These are phyloP conservation scores for Trissonchulus latispiculum DNA, from an alignment of 2,888 invertebrate genomes.

Conservation along the genomic window DNA sequence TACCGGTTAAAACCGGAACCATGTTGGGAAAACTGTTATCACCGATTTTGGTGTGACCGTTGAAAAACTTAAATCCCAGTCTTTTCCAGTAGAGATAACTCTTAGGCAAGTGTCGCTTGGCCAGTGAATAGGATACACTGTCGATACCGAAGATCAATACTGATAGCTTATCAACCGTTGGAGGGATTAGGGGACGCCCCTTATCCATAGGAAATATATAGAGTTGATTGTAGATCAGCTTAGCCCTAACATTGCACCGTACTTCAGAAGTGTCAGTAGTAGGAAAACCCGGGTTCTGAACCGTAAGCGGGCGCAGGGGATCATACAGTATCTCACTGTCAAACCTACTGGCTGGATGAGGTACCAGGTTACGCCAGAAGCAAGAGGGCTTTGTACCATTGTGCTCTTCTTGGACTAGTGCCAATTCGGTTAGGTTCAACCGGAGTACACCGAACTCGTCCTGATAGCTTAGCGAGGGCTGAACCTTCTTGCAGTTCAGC, in stretches of 20 bases:
- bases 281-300: no score
- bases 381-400: no score
- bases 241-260: not conserved
- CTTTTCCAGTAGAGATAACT: not conserved
- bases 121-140: not conserved
- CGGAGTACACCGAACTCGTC: no score
- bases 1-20: slow-evolving; percentile 14
- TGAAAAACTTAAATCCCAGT: not conserved
- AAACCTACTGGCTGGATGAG: no score
- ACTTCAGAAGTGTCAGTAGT: not conserved
- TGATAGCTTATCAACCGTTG: not conserved
- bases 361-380: no score
- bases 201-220: not conserved
- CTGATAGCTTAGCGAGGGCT: no score
- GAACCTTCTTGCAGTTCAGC: no score
- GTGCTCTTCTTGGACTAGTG: no score
- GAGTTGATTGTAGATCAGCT: not conserved
- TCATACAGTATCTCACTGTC: no score
- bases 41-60: slow-evolving; percentile 6
- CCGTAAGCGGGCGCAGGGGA: no score
- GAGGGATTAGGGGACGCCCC: not conserved
- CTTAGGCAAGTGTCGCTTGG: not conserved
- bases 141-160: not conserved
- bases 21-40: slow-evolving; percentile 22
- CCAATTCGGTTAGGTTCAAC: no score